Evolutionary conservation across 2,797 vertebrate genomes (phyloP).

Genomic region (Simalia tracyae): DNA sequence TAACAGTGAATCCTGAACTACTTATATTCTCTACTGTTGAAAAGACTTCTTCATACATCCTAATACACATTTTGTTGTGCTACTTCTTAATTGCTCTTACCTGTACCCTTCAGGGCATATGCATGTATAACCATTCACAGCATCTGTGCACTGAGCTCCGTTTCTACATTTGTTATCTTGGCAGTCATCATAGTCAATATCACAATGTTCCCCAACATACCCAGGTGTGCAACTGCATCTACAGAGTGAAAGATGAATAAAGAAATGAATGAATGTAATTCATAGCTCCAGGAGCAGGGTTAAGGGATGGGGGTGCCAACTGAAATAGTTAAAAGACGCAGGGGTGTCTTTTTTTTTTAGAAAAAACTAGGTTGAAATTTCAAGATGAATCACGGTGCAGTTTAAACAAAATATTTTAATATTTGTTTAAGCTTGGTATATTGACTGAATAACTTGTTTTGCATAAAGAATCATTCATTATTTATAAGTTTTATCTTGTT

Average conservation of each 20-base stretch:
- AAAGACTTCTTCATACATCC: not conserved
- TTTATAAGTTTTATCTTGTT: conserved; percentile 29
- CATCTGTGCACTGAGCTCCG: conserved; percentile 90
- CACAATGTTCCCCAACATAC: conserved; percentile 91
- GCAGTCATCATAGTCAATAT: conserved; percentile 91
- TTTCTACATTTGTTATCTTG: conserved; percentile 96
- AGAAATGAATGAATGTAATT: not conserved
- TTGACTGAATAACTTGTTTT: conserved; percentile 16
- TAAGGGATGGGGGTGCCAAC: not conserved
- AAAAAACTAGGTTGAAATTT: not conserved
- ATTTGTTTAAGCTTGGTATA: not conserved
- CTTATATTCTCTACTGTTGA: not conserved
- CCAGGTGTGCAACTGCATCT: conserved; percentile 97
- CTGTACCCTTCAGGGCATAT: conserved; percentile 92
- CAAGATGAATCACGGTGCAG: not conserved
- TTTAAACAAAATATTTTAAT: not conserved
- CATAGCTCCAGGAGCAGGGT: not conserved
- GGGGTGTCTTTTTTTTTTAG: not conserved
- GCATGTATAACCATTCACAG: conserved; percentile 92
- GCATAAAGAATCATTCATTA: not conserved
- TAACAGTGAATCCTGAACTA: too few species aligned
- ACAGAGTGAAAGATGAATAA: conserved; percentile 6
- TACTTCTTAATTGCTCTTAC: conserved; percentile 66
- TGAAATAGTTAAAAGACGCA: not conserved
- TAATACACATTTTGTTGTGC: not conserved